These are phyloP conservation scores for Pelusios castaneus DNA, from an alignment of 2,113 vertebrate genomes.

Conservation along the genomic window DNA sequence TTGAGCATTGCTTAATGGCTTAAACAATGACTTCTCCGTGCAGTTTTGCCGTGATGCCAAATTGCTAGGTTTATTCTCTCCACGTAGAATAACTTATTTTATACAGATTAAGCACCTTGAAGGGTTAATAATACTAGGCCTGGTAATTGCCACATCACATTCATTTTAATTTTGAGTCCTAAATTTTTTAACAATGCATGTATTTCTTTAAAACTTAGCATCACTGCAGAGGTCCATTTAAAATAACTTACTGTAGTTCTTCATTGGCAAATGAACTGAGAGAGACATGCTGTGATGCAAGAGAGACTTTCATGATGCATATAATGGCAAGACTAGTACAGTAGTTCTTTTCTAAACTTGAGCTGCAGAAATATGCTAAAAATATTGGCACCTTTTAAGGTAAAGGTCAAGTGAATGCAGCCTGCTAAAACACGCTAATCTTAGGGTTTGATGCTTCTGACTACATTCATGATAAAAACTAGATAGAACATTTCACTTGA, in stretches of 20 bases:
- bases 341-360: rapidly evolving
- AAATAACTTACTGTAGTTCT: rapidly evolving
- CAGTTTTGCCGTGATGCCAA: background rate
- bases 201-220: background rate
- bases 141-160: background rate
- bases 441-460: background rate
- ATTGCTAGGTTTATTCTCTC: background rate
- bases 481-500: background rate
- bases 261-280: background rate
- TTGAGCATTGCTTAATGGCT: background rate
- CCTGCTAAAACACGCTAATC: background rate
- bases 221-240: background rate
- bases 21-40: background rate
- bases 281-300: rapidly evolving
- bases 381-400: background rate
- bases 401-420: background rate
- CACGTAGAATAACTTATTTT: background rate
- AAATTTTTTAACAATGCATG: background rate
- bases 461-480: background rate
- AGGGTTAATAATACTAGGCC: slow-evolving; percentile 10
- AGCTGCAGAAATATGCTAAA: rapidly evolving
- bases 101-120: background rate
- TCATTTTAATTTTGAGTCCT: background rate
- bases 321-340: rapidly evolving
- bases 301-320: background rate